Percentiles rank a stretch among this genome's conserved stretches.
These are phyloP conservation scores for Thereva nobilitata DNA, from an alignment of 2,888 invertebrate genomes.

Conservation along the genomic window DNA sequence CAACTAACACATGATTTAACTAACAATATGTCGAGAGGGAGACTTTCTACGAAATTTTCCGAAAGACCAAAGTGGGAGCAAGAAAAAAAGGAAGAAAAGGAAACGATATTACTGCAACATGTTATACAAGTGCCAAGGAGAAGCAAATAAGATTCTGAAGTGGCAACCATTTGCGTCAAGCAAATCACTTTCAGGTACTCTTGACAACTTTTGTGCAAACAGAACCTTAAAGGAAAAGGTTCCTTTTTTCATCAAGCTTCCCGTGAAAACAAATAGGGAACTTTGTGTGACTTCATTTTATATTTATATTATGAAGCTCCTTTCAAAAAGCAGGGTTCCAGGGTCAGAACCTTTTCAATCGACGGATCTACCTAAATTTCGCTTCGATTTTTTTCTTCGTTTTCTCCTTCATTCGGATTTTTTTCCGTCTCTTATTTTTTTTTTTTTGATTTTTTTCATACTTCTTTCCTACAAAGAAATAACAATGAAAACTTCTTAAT, in stretches of 20 bases:
- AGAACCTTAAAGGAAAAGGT: background rate
- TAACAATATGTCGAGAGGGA: too few relatives aligned
- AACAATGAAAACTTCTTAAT: too few relatives aligned
- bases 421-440: too few relatives aligned
- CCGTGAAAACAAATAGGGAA: conserved; percentile 15
- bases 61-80: too few relatives aligned
- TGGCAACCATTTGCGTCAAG: conserved; percentile 30
- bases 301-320: conserved; percentile 21
- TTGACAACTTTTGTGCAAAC: conserved; percentile 21
- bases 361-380: background rate
- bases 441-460: too few relatives aligned
- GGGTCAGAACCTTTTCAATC: conserved; percentile 18
- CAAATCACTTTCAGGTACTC: conserved; percentile 29
- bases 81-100: too few relatives aligned
- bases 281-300: conserved; percentile 24
- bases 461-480: too few relatives aligned
- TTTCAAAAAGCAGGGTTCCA: background rate
- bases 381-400: background rate
- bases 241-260: background rate
- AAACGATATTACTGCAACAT: too few relatives aligned
- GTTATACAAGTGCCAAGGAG: background rate
- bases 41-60: too few relatives aligned
- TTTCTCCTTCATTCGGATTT: too few relatives aligned
- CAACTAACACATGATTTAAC: too few relatives aligned
- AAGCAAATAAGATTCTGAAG: conserved; percentile 28